Evolutionary conservation across 2,888 invertebrate species (phyloP), one percentile per base, ranked within the genome.

Genomic region (Malthinus flaveolus): DNA sequence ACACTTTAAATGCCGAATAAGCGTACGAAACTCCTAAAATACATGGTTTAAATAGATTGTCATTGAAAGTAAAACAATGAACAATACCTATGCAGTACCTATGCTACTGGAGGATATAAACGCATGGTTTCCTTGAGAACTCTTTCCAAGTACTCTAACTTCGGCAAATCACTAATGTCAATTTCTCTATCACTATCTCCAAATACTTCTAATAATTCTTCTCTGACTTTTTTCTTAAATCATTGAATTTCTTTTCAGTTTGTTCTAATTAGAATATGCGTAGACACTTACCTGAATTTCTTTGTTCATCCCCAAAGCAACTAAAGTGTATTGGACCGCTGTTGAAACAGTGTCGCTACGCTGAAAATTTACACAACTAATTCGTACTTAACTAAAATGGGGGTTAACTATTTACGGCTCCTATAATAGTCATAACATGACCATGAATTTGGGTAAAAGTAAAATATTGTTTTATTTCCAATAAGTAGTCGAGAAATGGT

Each of bases 1-100:
- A 71, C n/a, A n/a, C 71, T 63, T 78, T 79, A 73, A 78, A 75
- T 1, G 74, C 72, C 72, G 76, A 75, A 75, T 77, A 75, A 1
- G 77, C 78, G 61, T 77, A 79, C 56, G 73, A 74, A 11, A 71
- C 62, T 8, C 79, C 79, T 79, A 32, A n/a, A 53, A 52, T 35
- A 48, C 2, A 5, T 23, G 23, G 23, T 23, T 23, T 23, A 23
- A 5, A n/a, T n/a, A n/a, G n/a, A n/a, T n/a, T n/a, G 23, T 5
- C 5, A 23, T 23, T 23, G 23, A 23, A 5, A 23, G 3, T 23
- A 4, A 35, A 7, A 35, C 7, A 35, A 35, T 33, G 35, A 35
- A 10, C 10, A 10, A 9, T 6, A 35, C 35, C 35, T 35, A 35
- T 35, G 35, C 35, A 35, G 5, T 23, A 3, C 5, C 23, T 23